A percentile compares a stretch with the other conserved stretches of the same genome.
These are phyloP conservation scores for Drosophila neutralis DNA, from an alignment of 2,888 invertebrate species.

Conservation along the genomic window DNA sequence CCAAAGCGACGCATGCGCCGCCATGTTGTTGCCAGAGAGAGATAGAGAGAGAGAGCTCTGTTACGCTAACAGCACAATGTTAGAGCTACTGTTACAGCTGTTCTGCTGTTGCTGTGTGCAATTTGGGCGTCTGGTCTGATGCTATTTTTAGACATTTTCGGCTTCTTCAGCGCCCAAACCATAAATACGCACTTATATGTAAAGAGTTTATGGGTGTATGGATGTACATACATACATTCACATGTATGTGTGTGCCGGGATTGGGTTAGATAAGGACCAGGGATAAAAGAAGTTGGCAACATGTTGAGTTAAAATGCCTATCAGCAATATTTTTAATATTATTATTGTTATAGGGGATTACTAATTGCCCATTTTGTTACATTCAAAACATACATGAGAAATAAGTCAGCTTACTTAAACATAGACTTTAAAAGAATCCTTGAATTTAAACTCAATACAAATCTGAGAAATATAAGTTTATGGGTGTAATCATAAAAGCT, in stretches of 20 bases:
- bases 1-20: constrained; percentile 64
- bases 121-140: constrained; percentile 41
- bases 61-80: constrained; percentile 31
- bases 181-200: constrained; percentile 3
- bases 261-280: constrained; percentile 13
- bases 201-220: neutral
- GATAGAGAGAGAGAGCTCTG: constrained; percentile 23
- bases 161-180: constrained; percentile 30
- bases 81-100: constrained; percentile 13
- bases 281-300: constrained; percentile 1
- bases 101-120: constrained; percentile 41
- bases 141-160: constrained; percentile 60
- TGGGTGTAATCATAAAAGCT: neutral
- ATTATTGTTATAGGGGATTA: neutral
- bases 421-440: neutral
- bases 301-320: neutral
- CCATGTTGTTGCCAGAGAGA: constrained; percentile 13
- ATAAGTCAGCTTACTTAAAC: neutral
- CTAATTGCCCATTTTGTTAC: neutral
- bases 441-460: neutral
- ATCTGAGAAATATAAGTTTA: neutral
- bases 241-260: neutral
- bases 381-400: neutral
- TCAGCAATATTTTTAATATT: neutral
- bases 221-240: neutral